Conservation (phyloP, 2,797 vertebrate species). For the Lacerta viridis region DNA sequence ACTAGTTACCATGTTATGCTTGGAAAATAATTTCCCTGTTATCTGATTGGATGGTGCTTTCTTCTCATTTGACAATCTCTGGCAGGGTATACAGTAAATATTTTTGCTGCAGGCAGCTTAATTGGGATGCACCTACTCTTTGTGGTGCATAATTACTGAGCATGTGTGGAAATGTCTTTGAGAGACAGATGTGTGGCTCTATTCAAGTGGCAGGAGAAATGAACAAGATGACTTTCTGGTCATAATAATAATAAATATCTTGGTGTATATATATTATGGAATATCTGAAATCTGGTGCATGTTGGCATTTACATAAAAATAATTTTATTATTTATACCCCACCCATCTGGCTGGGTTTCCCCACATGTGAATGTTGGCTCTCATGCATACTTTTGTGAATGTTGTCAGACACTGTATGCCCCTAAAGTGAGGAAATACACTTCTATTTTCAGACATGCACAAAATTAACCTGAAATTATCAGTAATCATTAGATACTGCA, state of each 20-base stretch:
- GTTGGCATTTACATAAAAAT: not conserved
- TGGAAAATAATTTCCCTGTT: not conserved
- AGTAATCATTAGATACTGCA: not conserved
- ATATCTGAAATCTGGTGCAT: not conserved
- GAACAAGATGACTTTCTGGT: not conserved
- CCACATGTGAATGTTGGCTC: not conserved
- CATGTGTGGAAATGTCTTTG: not conserved
- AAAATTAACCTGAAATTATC: not conserved
- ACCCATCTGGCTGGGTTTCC: too few relatives aligned
- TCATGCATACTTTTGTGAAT: not conserved
- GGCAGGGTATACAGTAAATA: not conserved
- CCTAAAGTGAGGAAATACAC: not conserved
- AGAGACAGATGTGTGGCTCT: not conserved
- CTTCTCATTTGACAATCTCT: too few relatives aligned
- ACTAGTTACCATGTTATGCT: not conserved
- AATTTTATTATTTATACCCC: not conserved
- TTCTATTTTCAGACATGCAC: not conserved
- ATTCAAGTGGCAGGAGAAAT: too few relatives aligned
- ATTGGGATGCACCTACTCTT: not conserved
- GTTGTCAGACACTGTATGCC: not conserved
- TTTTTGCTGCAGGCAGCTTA: not conserved
- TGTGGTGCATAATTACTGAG: not conserved
- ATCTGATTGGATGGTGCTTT: not conserved
- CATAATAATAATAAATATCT: not conserved
- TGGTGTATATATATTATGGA: not conserved